Percentiles rank a stretch among this genome's conserved stretches.
Evolutionary conservation across 2,797 vertebrate species (phyloP).

Genomic region (Coregonus ussuriensis): DNA sequence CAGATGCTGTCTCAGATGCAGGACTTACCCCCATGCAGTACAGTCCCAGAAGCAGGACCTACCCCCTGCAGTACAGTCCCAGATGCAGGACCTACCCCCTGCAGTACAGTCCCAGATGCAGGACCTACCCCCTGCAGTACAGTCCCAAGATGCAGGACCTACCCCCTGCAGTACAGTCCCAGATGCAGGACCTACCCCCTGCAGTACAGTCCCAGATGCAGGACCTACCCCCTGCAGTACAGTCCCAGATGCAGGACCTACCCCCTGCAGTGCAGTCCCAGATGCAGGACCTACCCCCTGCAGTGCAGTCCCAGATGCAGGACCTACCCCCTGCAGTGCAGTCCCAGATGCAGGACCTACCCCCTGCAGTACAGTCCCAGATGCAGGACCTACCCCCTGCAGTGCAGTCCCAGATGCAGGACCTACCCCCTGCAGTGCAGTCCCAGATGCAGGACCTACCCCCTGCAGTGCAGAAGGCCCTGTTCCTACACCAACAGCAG

Average conservation of each 20-base stretch:
- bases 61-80: slow-evolving; percentile 91
- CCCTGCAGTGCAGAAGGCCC: slow-evolving; percentile 93
- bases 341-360: slow-evolving; percentile 88
- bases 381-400: slow-evolving; percentile 76
- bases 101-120: slow-evolving; percentile 72
- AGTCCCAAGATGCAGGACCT: slow-evolving; percentile 67
- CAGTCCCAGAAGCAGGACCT: slow-evolving; percentile 85
- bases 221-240: slow-evolving; percentile 60
- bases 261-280: slow-evolving; percentile 67
- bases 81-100: slow-evolving; percentile 71
- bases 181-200: slow-evolving; percentile 66
- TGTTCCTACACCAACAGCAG: slow-evolving; percentile 88
- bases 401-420: slow-evolving; percentile 69
- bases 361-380: slow-evolving; percentile 83
- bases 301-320: slow-evolving; percentile 87
- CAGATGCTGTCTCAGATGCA: slow-evolving; percentile 7
- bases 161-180: slow-evolving; percentile 63
- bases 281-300: slow-evolving; percentile 86
- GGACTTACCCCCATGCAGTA: slow-evolving; percentile 20
- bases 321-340: slow-evolving; percentile 92
- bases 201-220: slow-evolving; percentile 70
- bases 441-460: slow-evolving; percentile 85
- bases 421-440: slow-evolving; percentile 21
- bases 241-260: slow-evolving; percentile 77
- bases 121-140: slow-evolving; percentile 78